phyloP scores from a whole-genome alignment of 2,113 vertebrate genomes.

The Corythoichthys haematopterus region DNA sequence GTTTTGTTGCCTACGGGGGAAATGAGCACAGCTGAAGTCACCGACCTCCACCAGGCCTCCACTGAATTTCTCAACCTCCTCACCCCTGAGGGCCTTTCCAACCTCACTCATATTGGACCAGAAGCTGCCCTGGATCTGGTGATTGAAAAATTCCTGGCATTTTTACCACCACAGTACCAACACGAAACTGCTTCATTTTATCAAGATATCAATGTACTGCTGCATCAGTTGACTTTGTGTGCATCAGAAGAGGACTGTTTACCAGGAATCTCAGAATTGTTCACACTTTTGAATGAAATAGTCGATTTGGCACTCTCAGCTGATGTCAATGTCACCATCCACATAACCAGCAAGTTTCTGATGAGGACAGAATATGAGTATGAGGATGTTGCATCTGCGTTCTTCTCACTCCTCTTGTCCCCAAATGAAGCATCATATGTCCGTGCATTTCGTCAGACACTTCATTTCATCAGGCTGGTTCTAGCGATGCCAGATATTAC shows the following conservation, averaged over 20 bases:
- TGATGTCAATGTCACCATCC: conserved; percentile 22
- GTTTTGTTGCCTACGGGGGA: conserved; percentile 20
- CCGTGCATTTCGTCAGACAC: conserved; percentile 35
- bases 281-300: conserved; percentile 49
- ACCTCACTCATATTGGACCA: conserved; percentile 38
- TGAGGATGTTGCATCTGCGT: conserved; percentile 30
- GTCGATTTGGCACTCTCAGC: conserved; percentile 24
- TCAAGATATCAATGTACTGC: conserved; percentile 45
- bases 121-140: conserved; percentile 42
- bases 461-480: conserved; percentile 54
- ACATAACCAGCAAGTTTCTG: conserved; percentile 25
- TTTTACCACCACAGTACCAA: conserved; percentile 46
- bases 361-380: conserved; percentile 15
- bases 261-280: conserved; percentile 47
- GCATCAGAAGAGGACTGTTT: conserved; percentile 46
- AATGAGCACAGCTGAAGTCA: conserved; percentile 28
- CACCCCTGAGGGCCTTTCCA: conserved; percentile 40
- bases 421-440: conserved; percentile 23
- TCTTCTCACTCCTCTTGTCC: conserved; percentile 56
- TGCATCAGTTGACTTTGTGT: conserved; percentile 43
- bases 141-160: conserved; percentile 37
- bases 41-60: conserved; percentile 29
- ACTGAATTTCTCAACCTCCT: conserved; percentile 51
- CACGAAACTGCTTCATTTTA: conserved; percentile 36
- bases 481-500: conserved; percentile 39